phyloP scores from a whole-genome alignment of 37 sponge, comb jelly and placozoan species.

The Tethya wilhelma region DNA sequence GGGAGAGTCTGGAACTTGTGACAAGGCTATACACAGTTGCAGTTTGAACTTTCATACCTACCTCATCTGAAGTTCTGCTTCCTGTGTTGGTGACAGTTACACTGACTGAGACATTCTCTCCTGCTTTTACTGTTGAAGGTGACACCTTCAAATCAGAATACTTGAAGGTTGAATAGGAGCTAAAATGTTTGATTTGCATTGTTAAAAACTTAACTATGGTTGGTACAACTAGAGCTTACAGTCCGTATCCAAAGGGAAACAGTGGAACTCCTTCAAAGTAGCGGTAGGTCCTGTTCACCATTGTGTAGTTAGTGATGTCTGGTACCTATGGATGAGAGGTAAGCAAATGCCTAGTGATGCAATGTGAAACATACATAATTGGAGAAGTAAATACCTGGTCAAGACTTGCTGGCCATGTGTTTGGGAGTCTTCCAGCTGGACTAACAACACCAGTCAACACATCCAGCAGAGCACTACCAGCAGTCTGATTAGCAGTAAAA shows the following conservation, averaged over 20 bases:
- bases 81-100: slow-evolving; percentile 57
- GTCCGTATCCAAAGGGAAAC: slow-evolving; percentile 73
- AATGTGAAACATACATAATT: too few relatives aligned
- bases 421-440: slow-evolving; percentile 61
- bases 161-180: slow-evolving; percentile 52
- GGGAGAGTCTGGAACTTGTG: too few relatives aligned
- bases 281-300: slow-evolving; percentile 64
- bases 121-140: slow-evolving; percentile 19
- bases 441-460: slow-evolving; percentile 39
- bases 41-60: background rate
- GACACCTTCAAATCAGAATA: slow-evolving; percentile 30
- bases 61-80: slow-evolving; percentile 42
- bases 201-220: background rate
- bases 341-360: too few relatives aligned
- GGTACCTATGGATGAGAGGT: slow-evolving; percentile 33
- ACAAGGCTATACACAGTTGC: background rate
- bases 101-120: slow-evolving; percentile 34
- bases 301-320: slow-evolving; percentile 62
- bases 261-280: slow-evolving; percentile 51
- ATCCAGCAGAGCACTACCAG: slow-evolving; percentile 30
- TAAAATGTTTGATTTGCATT: background rate
- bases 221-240: slow-evolving; percentile 36
- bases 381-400: slow-evolving; percentile 37
- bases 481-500: slow-evolving; percentile 24
- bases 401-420: slow-evolving; percentile 66